phyloP scores from a whole-genome alignment of 2,888 invertebrate genomes.

The Cephus spinipes region DNA sequence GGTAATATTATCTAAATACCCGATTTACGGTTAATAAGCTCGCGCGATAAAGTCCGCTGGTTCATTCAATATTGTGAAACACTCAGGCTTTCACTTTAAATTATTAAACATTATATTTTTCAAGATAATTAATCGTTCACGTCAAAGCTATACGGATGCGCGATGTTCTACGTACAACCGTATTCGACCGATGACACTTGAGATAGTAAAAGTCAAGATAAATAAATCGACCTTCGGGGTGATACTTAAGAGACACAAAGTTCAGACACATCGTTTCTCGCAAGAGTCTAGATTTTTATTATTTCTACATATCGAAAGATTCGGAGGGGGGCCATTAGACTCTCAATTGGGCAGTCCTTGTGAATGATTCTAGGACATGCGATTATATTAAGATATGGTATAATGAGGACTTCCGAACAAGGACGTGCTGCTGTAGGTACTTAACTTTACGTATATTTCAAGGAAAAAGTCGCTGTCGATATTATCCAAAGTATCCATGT shows the following conservation, averaged over 20 bases:
- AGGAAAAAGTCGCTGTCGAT: constrained; percentile 55
- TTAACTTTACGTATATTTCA: constrained; percentile 59
- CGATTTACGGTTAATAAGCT: neutral
- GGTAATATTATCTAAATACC: neutral
- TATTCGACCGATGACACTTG: neutral
- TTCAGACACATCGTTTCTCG: neutral
- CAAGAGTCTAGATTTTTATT: neutral
- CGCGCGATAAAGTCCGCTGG: neutral
- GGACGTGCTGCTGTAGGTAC: constrained; percentile 35
- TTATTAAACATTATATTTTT: neutral
- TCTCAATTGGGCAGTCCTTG: neutral
- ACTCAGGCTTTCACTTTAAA: neutral
- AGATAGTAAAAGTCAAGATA: neutral
- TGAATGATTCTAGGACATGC: neutral
- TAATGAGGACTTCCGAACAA: neutral
- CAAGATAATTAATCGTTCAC: neutral
- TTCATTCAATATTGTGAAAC: neutral
- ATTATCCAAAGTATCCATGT: constrained; percentile 56
- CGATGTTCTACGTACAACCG: neutral
- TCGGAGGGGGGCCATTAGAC: neutral
- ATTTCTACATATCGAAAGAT: neutral
- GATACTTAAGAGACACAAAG: neutral
- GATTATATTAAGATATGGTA: neutral
- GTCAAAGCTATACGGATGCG: neutral
- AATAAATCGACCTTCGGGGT: neutral